A percentile compares a stretch with the other conserved stretches of the same genome.
Evolutionary conservation across 2,888 invertebrate genomes (phyloP).

Genomic region (Dermolepida albohirtum): DNA sequence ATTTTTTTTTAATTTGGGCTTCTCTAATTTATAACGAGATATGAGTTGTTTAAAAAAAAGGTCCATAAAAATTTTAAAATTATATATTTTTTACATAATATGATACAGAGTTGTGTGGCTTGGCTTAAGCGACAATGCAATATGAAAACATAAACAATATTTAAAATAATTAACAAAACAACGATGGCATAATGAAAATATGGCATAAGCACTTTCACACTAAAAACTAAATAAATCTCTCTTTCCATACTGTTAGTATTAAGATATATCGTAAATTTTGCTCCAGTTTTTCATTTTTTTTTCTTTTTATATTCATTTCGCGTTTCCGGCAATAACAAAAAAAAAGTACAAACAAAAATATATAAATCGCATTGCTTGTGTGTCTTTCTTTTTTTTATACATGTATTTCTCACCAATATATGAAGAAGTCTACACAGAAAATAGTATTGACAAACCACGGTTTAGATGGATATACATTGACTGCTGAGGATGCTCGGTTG

Average conservation of each 20-base stretch:
- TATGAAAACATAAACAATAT: conserved; percentile 56
- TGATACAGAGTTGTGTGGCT: conserved; percentile 54
- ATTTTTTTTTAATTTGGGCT: no score
- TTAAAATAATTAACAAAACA: conserved; percentile 58
- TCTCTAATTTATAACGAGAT: no score
- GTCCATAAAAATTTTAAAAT: conserved; percentile 43
- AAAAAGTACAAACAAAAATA: conserved; percentile 15
- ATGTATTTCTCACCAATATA: conserved; percentile 20
- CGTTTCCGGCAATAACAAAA: conserved; percentile 38
- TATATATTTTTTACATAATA: conserved; percentile 52
- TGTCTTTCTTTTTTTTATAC: conserved; percentile 12
- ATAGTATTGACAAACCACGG: conserved; percentile 14
- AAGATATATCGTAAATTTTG: conserved; percentile 54
- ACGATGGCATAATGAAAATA: conserved; percentile 61
- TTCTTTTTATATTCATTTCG: not conserved
- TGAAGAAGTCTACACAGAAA: conserved; percentile 16
- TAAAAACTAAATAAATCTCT: conserved; percentile 59
- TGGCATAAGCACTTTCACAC: conserved; percentile 64
- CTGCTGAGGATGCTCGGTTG: conserved; percentile 53
- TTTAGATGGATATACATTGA: conserved; percentile 10
- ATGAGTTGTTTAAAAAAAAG: no score
- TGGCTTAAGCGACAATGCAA: conserved; percentile 56
- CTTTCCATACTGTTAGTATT: conserved; percentile 56
- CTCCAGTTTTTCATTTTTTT: conserved; percentile 53
- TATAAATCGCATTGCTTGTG: conserved; percentile 18